phyloP scores from a whole-genome alignment of 1,140 invertebrate genomes.

The Drosophila watanabei region DNA sequence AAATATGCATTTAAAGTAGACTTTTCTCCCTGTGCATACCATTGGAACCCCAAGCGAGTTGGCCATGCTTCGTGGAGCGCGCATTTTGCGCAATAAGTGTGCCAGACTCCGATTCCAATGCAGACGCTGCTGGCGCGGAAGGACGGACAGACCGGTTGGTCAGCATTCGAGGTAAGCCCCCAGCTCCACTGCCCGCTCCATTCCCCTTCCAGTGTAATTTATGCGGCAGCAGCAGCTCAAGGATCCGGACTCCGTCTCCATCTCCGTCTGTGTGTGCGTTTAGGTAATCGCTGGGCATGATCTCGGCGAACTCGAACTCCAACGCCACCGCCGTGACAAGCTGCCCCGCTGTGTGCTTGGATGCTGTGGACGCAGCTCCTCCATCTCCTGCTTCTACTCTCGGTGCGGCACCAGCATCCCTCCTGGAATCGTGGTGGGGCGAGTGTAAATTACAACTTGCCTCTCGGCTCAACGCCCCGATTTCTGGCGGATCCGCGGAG shows the following conservation, averaged over 20 bases:
- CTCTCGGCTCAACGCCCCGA: conserved; percentile 67
- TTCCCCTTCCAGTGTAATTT: conserved; percentile 70
- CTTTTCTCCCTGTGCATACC: conserved; percentile 26
- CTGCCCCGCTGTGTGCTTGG: conserved; percentile 72
- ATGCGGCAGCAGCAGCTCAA: conserved; percentile 78
- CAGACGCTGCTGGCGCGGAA: conserved; percentile 40
- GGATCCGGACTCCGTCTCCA: conserved; percentile 59
- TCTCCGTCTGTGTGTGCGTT: conserved; percentile 62
- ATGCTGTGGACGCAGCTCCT: conserved; percentile 35
- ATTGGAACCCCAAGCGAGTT: conserved; percentile 51
- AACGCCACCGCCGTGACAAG: conserved; percentile 75
- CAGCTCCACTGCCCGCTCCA: neutral
- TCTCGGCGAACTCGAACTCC: conserved; percentile 60
- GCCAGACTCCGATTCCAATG: conserved; percentile 63
- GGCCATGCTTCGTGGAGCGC: conserved; percentile 80
- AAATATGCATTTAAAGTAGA: neutral
- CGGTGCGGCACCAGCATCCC: conserved; percentile 44
- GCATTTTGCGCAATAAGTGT: conserved; percentile 83
- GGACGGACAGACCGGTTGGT: conserved; percentile 70
- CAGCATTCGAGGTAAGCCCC: conserved; percentile 31
- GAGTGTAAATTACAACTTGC: conserved; percentile 82
- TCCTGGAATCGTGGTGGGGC: conserved; percentile 49
- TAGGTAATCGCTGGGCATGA: conserved; percentile 82
- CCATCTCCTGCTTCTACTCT: conserved; percentile 20
- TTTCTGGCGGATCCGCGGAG: conserved; percentile 44